A percentile compares a stretch with the other conserved stretches of the same genome.
phyloP scores from a whole-genome alignment of 2,888 invertebrate species.

The Drosophila recens region DNA sequence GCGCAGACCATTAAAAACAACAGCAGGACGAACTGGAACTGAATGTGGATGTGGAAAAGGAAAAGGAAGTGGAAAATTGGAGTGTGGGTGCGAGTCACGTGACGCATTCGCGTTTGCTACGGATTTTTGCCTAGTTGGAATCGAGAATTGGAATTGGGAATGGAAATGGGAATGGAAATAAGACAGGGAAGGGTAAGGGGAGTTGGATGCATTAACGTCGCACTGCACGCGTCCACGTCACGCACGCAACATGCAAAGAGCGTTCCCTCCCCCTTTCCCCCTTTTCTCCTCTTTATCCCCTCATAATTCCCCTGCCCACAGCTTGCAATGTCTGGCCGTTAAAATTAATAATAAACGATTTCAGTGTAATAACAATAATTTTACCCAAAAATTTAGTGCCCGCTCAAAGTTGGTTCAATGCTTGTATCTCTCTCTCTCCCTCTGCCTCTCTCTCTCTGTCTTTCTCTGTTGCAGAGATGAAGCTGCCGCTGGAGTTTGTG shows the following conservation, averaged over 20 bases:
- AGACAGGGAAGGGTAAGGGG: background rate
- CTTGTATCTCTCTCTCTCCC: conserved; percentile 10
- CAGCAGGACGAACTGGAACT: conserved; percentile 42
- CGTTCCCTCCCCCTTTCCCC: background rate
- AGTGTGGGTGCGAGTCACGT: conserved; percentile 71
- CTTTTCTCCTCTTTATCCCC: background rate
- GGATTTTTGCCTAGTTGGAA: conserved; percentile 54
- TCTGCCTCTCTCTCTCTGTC: conserved; percentile 8
- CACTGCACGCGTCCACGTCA: conserved; percentile 53
- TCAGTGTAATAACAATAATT: conserved; percentile 83
- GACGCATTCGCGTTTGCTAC: conserved; percentile 68
- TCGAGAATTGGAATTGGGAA: conserved; percentile 12
- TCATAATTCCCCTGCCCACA: conserved; percentile 8
- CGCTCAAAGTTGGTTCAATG: conserved; percentile 45
- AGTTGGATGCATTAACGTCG: conserved; percentile 63
- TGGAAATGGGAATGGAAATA: background rate
- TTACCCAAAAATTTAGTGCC: conserved; percentile 73
- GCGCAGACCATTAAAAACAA: conserved; percentile 47
- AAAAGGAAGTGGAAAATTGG: background rate
- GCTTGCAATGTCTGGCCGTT: conserved; percentile 36
- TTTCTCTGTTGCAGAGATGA: conserved; percentile 30
- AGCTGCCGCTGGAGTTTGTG: conserved; percentile 55
- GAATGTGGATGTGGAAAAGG: background rate
- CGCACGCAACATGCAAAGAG: conserved; percentile 70
- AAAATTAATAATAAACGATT: conserved; percentile 85